Percentiles rank a stretch among this genome's conserved stretches.
These are phyloP conservation scores for Sinocyclocheilus maitianheensis DNA, from an alignment of 2,113 vertebrate genomes.

Conservation along the genomic window DNA sequence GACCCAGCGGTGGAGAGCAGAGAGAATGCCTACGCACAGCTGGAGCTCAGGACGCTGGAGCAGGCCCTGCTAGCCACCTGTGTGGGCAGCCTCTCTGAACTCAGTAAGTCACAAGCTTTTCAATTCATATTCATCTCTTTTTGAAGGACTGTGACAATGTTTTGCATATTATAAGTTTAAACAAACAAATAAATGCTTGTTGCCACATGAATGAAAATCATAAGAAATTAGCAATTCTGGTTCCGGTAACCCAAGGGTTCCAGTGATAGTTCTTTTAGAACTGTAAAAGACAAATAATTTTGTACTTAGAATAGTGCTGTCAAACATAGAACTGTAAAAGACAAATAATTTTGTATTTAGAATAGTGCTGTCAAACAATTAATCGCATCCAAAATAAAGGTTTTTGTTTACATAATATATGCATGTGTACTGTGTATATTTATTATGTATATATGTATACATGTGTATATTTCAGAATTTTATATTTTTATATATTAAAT, in stretches of 20 bases:
- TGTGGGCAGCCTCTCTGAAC: slow-evolving; percentile 91
- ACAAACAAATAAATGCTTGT: neutral
- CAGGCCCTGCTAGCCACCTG: slow-evolving; percentile 89
- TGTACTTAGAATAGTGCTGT: neutral
- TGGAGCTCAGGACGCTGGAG: slow-evolving; percentile 89
- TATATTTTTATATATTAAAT: too few species aligned
- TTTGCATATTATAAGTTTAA: neutral
- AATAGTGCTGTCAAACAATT: too few species aligned
- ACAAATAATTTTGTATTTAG: neutral
- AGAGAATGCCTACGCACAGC: slow-evolving; percentile 83
- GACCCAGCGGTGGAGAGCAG: slow-evolving; percentile 70
- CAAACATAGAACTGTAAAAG: neutral
- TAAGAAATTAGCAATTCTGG: neutral
- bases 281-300: neutral
- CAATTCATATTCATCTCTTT: neutral
- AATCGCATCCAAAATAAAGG: too few species aligned
- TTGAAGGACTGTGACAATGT: neutral
- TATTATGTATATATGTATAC: too few species aligned
- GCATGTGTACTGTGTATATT: too few species aligned
- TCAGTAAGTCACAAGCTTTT: slow-evolving; percentile 81
- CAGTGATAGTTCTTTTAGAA: neutral
- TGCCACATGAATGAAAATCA: neutral
- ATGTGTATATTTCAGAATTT: too few species aligned
- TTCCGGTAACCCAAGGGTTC: neutral
- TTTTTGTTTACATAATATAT: too few species aligned